Percentiles rank a stretch among this genome's conserved stretches.
These are phyloP conservation scores for Thrips palmi DNA, from an alignment of 1,140 invertebrate genomes.

Conservation along the genomic window DNA sequence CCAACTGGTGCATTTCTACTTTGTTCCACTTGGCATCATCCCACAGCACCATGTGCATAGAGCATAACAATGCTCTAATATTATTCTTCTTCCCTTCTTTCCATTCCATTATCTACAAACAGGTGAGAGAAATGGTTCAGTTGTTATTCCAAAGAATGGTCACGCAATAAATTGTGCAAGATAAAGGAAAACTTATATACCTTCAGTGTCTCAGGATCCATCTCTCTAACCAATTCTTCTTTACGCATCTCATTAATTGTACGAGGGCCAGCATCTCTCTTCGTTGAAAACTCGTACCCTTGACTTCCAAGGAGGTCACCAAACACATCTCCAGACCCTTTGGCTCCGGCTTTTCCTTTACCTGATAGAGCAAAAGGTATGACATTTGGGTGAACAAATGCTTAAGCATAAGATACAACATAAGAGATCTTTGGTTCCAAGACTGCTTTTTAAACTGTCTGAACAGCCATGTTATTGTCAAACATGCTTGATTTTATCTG, in stretches of 20 bases:
- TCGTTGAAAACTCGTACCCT: constrained; percentile 57
- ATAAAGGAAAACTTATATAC: constrained; percentile 24
- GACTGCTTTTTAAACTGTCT: too few species aligned
- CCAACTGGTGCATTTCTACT: constrained; percentile 85
- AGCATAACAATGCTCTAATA: constrained; percentile 84
- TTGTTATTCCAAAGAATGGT: constrained; percentile 9
- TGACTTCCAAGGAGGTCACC: constrained; percentile 78
- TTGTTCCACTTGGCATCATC: constrained; percentile 81
- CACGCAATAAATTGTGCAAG: constrained; percentile 1
- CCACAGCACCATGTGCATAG: constrained; percentile 89
- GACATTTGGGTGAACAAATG: too few species aligned
- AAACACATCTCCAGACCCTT: constrained; percentile 54
- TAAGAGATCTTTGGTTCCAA: too few species aligned
- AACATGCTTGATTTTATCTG: too few species aligned
- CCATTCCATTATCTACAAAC: constrained; percentile 48
- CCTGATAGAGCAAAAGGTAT: constrained; percentile 10
- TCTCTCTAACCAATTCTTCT: constrained; percentile 63
- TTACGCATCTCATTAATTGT: constrained; percentile 89
- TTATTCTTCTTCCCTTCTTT: constrained; percentile 92
- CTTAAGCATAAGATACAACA: too few species aligned
- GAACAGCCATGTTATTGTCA: too few species aligned
- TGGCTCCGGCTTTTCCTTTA: constrained; percentile 23
- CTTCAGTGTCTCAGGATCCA: constrained; percentile 82
- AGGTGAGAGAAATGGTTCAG: constrained; percentile 9
- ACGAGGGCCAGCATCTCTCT: constrained; percentile 56